These are phyloP conservation scores for Ctenopoma kingsleyae DNA, from an alignment of 2,797 vertebrate genomes.

Conservation along the genomic window DNA sequence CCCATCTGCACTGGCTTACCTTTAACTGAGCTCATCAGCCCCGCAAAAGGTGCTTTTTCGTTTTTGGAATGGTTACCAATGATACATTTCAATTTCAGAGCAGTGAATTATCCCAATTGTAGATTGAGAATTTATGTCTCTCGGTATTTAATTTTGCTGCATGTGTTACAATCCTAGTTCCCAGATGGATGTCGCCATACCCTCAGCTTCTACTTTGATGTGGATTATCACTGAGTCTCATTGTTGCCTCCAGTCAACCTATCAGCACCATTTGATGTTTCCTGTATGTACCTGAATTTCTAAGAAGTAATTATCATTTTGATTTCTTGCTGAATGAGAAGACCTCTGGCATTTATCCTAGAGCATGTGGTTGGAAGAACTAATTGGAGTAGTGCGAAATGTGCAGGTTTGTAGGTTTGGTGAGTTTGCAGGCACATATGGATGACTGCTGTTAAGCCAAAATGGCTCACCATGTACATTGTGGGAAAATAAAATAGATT, in stretches of 20 bases:
- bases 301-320: conserved; percentile 85
- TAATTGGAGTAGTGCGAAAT: conserved; percentile 50
- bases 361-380: conserved; percentile 49
- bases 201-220: conserved; percentile 78
- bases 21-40: conserved; percentile 75
- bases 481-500: conserved; percentile 22
- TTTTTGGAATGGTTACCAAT: conserved; percentile 78
- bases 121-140: conserved; percentile 68
- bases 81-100: conserved; percentile 81
- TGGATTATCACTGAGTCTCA: conserved; percentile 78
- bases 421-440: conserved; percentile 45
- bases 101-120: conserved; percentile 82
- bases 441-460: conserved; percentile 41
- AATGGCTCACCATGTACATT: conserved; percentile 37
- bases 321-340: conserved; percentile 81
- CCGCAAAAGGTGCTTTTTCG: conserved; percentile 70
- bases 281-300: conserved; percentile 81
- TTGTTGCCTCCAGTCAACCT: conserved; percentile 68
- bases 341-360: conserved; percentile 79
- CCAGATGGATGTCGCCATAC: conserved; percentile 65
- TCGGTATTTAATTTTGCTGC: conserved; percentile 79
- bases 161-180: conserved; percentile 60
- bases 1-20: conserved; percentile 69
- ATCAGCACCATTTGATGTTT: conserved; percentile 84
- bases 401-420: conserved; percentile 30